Conservation (phyloP, 2,113 vertebrate genomes). For the Egretta garzetta region DNA sequence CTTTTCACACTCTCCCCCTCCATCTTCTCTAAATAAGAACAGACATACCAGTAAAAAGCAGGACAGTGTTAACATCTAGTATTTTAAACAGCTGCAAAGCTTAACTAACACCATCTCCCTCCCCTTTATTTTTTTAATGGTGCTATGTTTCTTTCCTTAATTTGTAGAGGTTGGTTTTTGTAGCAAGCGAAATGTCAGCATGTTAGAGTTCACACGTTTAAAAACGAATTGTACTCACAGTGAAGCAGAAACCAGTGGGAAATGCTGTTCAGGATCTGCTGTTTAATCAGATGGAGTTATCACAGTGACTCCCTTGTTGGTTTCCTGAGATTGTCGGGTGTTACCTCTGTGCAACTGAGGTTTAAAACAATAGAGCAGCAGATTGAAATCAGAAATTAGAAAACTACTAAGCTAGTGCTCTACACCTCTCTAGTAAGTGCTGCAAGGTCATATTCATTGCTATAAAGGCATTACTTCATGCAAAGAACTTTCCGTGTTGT, state of each 20-base stretch:
- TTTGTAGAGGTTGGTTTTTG: not conserved
- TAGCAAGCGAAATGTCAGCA: not conserved
- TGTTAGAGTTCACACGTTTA: not conserved
- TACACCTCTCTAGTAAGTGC: not conserved
- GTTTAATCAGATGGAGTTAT: constrained; percentile 46
- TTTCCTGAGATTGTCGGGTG: constrained; percentile 29
- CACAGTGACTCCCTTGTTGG: not conserved
- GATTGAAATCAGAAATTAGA: constrained; percentile 17
- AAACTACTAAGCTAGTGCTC: not conserved
- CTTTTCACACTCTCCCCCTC: not conserved
- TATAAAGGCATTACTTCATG: not conserved
- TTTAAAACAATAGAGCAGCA: constrained; percentile 22
- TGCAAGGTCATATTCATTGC: not conserved
- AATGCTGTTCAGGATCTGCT: constrained; percentile 35
- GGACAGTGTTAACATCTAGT: not conserved
- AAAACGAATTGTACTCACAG: not conserved
- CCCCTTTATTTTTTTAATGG: not conserved
- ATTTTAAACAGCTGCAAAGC: not conserved
- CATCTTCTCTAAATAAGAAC: not conserved
- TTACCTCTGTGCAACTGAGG: not conserved
- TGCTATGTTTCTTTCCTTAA: not conserved
- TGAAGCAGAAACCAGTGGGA: not conserved
- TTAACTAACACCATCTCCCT: not conserved
- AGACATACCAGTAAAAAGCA: not conserved
- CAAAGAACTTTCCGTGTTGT: not conserved